A percentile compares a stretch with the other conserved stretches of the same genome.
phyloP scores from a whole-genome alignment of 92 coral and sea anemone species.

The Micromussa lordhowensis region DNA sequence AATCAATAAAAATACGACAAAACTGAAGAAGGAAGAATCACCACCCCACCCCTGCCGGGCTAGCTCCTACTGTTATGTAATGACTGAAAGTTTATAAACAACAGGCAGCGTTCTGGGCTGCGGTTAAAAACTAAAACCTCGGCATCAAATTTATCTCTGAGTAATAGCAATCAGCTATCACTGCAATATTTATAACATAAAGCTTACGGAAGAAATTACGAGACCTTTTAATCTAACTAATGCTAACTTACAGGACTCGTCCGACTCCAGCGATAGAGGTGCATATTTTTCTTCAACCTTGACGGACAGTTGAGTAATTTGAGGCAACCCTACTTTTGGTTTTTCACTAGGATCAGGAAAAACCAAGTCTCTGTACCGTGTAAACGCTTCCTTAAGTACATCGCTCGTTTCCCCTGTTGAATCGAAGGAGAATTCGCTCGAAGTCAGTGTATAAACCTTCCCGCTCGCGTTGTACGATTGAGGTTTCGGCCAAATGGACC shows the following conservation, averaged over 20 bases:
- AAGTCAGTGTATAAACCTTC: constrained; percentile 63
- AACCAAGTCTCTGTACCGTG: constrained; percentile 74
- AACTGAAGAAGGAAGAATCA: no score
- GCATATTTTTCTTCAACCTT: constrained; percentile 72
- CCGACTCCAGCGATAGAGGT: constrained; percentile 66
- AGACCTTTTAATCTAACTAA: background rate
- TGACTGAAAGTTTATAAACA: no score
- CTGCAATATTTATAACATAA: background rate
- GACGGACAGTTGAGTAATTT: constrained; percentile 66
- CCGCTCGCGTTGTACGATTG: constrained; percentile 70
- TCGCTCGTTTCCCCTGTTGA: constrained; percentile 84
- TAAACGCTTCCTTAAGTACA: constrained; percentile 81
- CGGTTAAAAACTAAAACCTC: no score
- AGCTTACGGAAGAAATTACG: background rate
- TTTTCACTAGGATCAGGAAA: constrained; percentile 69
- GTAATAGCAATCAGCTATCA: background rate
- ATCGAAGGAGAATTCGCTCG: constrained; percentile 66
- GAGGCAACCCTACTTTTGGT: constrained; percentile 21
- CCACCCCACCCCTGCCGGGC: background rate
- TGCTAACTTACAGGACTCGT: constrained; percentile 84
- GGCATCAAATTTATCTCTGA: background rate
- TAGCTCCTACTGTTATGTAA: background rate
- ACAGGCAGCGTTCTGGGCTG: background rate
- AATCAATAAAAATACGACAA: no score
- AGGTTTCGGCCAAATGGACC: constrained; percentile 98